Base-by-base conservation (phyloP, 2,113 vertebrate species). In the Oceanites oceanicus region DNA sequence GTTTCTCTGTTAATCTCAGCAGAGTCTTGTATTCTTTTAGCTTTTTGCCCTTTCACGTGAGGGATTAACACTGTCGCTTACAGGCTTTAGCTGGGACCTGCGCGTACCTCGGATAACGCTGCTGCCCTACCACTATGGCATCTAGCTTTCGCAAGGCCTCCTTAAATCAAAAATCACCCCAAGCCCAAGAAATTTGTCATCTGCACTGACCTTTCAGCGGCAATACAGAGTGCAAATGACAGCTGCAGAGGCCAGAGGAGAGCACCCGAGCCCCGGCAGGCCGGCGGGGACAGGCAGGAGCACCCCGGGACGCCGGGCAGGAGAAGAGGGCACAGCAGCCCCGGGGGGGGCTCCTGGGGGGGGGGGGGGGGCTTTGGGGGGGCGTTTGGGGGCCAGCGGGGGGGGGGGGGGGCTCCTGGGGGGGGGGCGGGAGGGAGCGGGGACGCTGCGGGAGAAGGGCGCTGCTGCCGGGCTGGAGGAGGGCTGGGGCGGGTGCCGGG, bases 1-100 rank as follows among this genome's bases (percentile, higher is more conserved):
- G 91, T 94, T 97, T 95, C 97, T 94, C 88, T 25, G 38, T 44
- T 95, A 95, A 95, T 96, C 95, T 96, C 94, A 66, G 91, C 77
- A 78, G 73, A 89, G 76, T 29, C 89, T 68, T 89, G 94, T 95
- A 81, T 96, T 97, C 94, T 92, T 96, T 95, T 92, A 97, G 92
- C 84, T 95, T 97, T 97, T 91, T 95, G 94, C 86, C 92, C 94
- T 95, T 96, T 95, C 92, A 91, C 52, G 15, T 32, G 91, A 91
- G 53, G 90, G 91, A 91, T 95, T 95, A 92, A 25, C 62, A 63
- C 74, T 55, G 80, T 89, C 6, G 2, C 50, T 94, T 4, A 71
- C 74, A 40, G 86, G 88, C 83, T 92, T 74, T 40, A 56, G 40
- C 5, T 7, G 65, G 17, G 93, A 78, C 75, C 70, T 34, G 44